These are phyloP conservation scores for Trypoxylus dichotomus DNA, from an alignment of 1,140 invertebrate species.

Conservation along the genomic window DNA sequence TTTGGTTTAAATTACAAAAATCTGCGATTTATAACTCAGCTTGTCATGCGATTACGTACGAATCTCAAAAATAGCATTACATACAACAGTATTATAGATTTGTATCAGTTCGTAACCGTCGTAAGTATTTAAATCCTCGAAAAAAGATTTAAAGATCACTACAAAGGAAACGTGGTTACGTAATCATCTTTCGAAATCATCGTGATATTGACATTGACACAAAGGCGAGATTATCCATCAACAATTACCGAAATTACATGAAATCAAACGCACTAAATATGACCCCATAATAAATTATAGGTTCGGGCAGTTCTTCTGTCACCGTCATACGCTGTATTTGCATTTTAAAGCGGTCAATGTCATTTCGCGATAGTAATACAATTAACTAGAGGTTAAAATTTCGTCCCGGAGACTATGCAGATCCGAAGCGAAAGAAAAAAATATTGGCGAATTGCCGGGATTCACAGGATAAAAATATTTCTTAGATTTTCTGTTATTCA, in stretches of 20 bases:
- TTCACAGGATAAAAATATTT: constrained; percentile 1
- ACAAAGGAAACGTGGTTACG: background rate
- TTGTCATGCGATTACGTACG: background rate
- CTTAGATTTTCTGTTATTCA: background rate
- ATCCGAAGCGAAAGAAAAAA: background rate
- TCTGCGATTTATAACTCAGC: background rate
- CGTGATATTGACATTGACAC: background rate
- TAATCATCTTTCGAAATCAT: background rate
- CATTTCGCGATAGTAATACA: background rate
- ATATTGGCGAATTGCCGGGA: background rate
- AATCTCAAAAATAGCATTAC: background rate
- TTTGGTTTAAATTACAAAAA: background rate
- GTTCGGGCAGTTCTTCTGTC: background rate
- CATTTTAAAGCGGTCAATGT: constrained; percentile 25
- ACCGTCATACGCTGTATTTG: background rate
- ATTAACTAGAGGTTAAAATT: constrained; percentile 11
- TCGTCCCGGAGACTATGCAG: background rate
- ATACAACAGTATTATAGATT: background rate
- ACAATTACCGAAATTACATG: background rate
- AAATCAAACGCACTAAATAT: too few species aligned
- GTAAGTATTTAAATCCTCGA: too few species aligned
- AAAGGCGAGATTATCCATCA: background rate
- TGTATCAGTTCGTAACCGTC: background rate
- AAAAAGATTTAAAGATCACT: too few species aligned
- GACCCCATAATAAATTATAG: background rate